Percentiles rank a stretch among this genome's conserved stretches.
These are phyloP conservation scores for Holacanthella duospinosa DNA, from an alignment of 2,888 invertebrate species.

Conservation along the genomic window DNA sequence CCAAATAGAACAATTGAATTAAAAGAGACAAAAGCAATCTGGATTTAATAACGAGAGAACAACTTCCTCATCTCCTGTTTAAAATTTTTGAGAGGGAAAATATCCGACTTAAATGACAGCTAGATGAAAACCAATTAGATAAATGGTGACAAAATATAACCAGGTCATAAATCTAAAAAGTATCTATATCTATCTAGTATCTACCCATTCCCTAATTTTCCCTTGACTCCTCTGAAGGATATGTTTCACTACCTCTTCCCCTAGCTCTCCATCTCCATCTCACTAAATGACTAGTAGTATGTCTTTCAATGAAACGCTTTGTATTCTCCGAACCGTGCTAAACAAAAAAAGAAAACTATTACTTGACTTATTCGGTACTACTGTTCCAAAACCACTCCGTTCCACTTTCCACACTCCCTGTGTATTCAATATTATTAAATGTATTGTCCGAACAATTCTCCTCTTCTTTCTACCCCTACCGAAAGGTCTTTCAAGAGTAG, in stretches of 20 bases:
- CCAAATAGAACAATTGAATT: neutral
- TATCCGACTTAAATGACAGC: conserved; percentile 1
- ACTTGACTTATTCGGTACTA: conserved; percentile 1
- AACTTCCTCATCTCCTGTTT: neutral
- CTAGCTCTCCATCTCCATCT: conserved; percentile 8
- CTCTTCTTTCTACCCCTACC: neutral
- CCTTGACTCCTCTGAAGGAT: neutral
- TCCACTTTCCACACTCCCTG: neutral
- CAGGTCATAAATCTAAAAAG: conserved; percentile 13
- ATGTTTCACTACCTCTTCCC: neutral
- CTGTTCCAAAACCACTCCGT: conserved; percentile 1
- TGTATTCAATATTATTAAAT: neutral
- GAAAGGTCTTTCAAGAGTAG: too few species aligned
- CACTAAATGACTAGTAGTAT: conserved; percentile 8
- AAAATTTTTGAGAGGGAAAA: neutral
- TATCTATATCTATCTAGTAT: neutral
- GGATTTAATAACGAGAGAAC: neutral
- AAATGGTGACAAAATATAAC: conserved; percentile 16
- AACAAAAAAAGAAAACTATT: neutral
- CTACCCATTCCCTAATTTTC: neutral
- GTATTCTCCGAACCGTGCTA: neutral
- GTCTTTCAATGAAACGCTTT: conserved; percentile 7
- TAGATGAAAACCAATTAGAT: conserved; percentile 14
- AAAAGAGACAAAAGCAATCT: conserved; percentile 4
- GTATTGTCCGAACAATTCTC: neutral